Evolutionary conservation across 2,888 invertebrate genomes (phyloP).

Genomic region (Lathronympha strigana): DNA sequence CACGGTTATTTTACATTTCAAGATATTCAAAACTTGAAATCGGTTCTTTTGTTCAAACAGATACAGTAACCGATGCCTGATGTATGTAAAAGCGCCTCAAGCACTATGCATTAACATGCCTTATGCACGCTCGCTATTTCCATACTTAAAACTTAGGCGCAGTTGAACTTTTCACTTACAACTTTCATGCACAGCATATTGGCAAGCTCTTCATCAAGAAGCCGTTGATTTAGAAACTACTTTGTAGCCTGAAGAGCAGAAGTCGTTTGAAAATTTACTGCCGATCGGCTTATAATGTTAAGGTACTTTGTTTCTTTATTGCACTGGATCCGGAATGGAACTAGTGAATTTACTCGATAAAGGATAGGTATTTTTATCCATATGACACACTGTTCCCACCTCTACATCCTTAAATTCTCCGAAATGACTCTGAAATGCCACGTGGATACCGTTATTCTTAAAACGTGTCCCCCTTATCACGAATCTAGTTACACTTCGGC

Average conservation of each 20-base stretch:
- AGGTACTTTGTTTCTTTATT: slow-evolving; percentile 19
- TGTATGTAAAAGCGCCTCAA: not conserved
- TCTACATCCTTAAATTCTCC: not conserved
- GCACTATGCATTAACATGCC: slow-evolving; percentile 1
- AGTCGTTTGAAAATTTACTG: slow-evolving; percentile 12
- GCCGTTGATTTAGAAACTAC: slow-evolving; percentile 19
- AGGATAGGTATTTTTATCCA: too few species aligned
- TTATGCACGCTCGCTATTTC: slow-evolving; percentile 17
- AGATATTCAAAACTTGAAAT: too few species aligned
- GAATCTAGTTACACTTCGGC: too few species aligned
- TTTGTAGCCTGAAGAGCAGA: slow-evolving; percentile 15
- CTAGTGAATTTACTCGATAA: not conserved
- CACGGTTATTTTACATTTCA: too few species aligned
- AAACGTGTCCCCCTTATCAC: too few species aligned
- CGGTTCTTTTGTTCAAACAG: not conserved
- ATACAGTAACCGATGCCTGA: not conserved
- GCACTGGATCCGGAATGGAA: not conserved
- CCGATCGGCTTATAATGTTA: slow-evolving; percentile 9
- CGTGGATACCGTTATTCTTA: too few species aligned
- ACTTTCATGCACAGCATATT: slow-evolving; percentile 12
- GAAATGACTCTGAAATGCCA: too few species aligned
- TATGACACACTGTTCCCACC: too few species aligned
- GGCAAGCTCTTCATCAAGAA: slow-evolving; percentile 2
- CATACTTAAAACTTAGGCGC: slow-evolving; percentile 13
- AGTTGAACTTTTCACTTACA: slow-evolving; percentile 16